Base-by-base conservation (phyloP, 1,140 invertebrate genomes). In the Marisa cornuarietis region DNA sequence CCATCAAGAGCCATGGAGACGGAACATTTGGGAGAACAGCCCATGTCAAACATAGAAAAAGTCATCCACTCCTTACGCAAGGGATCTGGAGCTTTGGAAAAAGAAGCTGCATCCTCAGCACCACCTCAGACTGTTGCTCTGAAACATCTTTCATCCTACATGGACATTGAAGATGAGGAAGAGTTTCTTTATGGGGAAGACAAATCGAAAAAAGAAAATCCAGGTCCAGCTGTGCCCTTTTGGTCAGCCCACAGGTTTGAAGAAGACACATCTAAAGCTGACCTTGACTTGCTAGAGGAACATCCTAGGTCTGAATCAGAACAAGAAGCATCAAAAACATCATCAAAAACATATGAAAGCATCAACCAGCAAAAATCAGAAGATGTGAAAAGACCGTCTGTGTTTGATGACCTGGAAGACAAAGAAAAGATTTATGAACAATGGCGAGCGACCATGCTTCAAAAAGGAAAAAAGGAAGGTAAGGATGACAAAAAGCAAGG, bases 121-220 rank as follows among this genome's bases (percentile, higher is more conserved):
- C 71, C 20, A n/a, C 26, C 14, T 20, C 31, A 54, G 13, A 62
- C 74, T 63, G 78, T 54, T 63, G 68, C 68, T 26, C 68, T 83
- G n/a, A 24, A 69, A 51, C 75, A 68, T 24, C n/a, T 81, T 20
- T 26, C 78, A 26, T 80, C 80, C 20, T 79, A 79, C 54, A 73
- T 62, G 42, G 85, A 87, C 80, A 84, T 87, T 65, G 89, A 90
- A 58, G 89, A 90, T 84, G 88, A 89, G 82, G 88, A 89, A 58
- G 84, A 77, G 24, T 87, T 87, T 81, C 81, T 88, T 20, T 88
- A 90, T 87, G 87, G 88, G 51, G 85, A 84, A 24, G 78, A 81
- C 24, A 68, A 73, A 26, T 49, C 7, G 22, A 63, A 72, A 42
- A 31, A 68, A 54, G 16, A 49, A 54, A 69, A 61, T 11, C 52